Evolutionary conservation across 2,113 vertebrate species (phyloP).

Genomic region (Heptranchias perlo): DNA sequence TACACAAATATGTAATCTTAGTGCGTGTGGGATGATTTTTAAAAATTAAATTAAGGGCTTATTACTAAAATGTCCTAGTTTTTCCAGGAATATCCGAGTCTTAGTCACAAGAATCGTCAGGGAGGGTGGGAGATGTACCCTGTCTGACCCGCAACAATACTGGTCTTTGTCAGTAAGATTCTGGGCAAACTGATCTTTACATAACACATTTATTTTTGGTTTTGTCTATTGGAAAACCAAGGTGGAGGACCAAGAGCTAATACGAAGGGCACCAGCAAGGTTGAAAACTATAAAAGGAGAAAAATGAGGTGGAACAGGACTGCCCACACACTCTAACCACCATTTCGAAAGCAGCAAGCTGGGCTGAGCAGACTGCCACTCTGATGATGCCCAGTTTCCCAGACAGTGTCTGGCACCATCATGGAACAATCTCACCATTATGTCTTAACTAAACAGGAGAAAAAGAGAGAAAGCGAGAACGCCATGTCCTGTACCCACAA

Average conservation of each 20-base stretch:
- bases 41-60: background rate
- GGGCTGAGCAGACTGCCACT: background rate
- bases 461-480: background rate
- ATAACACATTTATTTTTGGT: no score
- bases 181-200: no score
- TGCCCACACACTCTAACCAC: background rate
- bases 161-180: background rate
- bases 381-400: background rate
- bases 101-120: background rate
- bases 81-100: background rate
- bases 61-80: background rate
- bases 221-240: no score
- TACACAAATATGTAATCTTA: background rate
- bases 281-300: no score
- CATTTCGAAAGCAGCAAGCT: background rate
- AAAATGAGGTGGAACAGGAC: background rate
- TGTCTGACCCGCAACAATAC: background rate
- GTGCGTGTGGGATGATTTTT: background rate
- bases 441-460: background rate
- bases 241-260: no score
- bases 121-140: background rate
- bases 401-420: background rate
- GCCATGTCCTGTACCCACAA: background rate
- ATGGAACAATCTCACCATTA: background rate
- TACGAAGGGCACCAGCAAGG: background rate